Evolutionary conservation across 2,888 invertebrate genomes (phyloP).

Genomic region (Ischnus inquisitorius): DNA sequence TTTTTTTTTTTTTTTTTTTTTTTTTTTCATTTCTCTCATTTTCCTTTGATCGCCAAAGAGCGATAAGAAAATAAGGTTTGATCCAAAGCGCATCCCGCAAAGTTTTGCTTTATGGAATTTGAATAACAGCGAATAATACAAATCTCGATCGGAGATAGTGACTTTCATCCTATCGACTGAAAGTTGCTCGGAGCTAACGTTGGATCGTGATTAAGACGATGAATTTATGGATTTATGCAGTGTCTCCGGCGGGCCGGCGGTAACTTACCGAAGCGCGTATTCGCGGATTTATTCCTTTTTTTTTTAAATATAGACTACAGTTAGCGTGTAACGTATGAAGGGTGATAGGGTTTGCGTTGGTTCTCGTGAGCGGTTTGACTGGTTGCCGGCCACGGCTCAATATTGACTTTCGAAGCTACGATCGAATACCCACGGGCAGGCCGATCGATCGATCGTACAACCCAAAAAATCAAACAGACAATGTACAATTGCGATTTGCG

Average conservation of each 20-base stretch:
- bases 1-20: slow-evolving; percentile 55
- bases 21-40: slow-evolving; percentile 58
- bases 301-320: slow-evolving; percentile 8
- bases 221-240: slow-evolving; percentile 46
- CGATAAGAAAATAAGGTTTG: background rate
- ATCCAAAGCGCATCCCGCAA: slow-evolving; percentile 9
- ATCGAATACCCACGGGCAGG: slow-evolving; percentile 3
- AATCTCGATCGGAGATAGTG: background rate
- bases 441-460: slow-evolving; percentile 28
- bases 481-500: background rate
- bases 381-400: background rate
- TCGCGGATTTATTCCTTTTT: slow-evolving; percentile 44
- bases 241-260: slow-evolving; percentile 39
- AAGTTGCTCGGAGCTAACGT: slow-evolving; percentile 27
- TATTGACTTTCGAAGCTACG: slow-evolving; percentile 30
- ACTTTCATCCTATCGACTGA: slow-evolving; percentile 21
- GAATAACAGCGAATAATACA: background rate
- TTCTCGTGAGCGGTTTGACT: slow-evolving; percentile 25
- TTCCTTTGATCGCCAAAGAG: slow-evolving; percentile 49
- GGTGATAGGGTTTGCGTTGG: slow-evolving; percentile 51
- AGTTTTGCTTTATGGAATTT: background rate
- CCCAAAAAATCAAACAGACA: background rate
- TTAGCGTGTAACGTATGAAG: slow-evolving; percentile 49
- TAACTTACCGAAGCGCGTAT: slow-evolving; percentile 46
- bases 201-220: slow-evolving; percentile 29